A percentile compares a stretch with the other conserved stretches of the same genome.
phyloP scores from a whole-genome alignment of 1,140 invertebrate species.

The Philaenus spumarius region DNA sequence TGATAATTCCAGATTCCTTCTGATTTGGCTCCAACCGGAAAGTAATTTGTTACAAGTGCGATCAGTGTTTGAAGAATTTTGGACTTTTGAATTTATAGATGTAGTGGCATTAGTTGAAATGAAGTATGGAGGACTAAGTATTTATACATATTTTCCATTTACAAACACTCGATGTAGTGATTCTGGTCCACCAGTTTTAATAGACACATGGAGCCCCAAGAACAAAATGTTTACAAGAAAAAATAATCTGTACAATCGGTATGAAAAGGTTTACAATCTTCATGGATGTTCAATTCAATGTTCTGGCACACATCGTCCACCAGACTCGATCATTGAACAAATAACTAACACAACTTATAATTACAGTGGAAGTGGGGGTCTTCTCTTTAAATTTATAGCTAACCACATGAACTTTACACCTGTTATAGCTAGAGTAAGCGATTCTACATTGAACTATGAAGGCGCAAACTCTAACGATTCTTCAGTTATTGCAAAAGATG shows the following conservation, averaged over 20 bases:
- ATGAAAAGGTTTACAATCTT: constrained; percentile 25
- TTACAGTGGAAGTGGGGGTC: constrained; percentile 16
- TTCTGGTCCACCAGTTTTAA: constrained; percentile 25
- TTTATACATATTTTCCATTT: constrained; percentile 30
- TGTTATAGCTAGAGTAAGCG: constrained; percentile 14
- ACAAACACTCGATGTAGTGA: constrained; percentile 22
- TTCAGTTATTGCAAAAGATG: constrained; percentile 10
- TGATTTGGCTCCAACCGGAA: constrained; percentile 15
- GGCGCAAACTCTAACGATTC: constrained; percentile 24
- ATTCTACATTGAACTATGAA: constrained; percentile 20
- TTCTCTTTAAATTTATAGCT: constrained; percentile 26
- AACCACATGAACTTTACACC: constrained; percentile 29
- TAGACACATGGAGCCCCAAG: constrained; percentile 26
- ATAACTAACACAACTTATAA: constrained; percentile 17
- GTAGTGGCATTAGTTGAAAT: constrained; percentile 26
- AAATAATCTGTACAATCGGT: constrained; percentile 21
- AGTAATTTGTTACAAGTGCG: constrained; percentile 10
- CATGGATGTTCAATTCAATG: constrained; percentile 27
- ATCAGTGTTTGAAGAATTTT: constrained; percentile 26
- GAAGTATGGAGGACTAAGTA: constrained; percentile 21
- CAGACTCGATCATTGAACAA: constrained; percentile 22
- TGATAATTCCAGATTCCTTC: constrained; percentile 12
- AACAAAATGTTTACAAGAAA: constrained; percentile 15
- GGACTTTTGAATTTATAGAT: constrained; percentile 29
- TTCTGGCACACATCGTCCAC: constrained; percentile 25